These are phyloP conservation scores for Glyphotaelius pellucidus DNA, from an alignment of 2,888 invertebrate species.

Conservation along the genomic window DNA sequence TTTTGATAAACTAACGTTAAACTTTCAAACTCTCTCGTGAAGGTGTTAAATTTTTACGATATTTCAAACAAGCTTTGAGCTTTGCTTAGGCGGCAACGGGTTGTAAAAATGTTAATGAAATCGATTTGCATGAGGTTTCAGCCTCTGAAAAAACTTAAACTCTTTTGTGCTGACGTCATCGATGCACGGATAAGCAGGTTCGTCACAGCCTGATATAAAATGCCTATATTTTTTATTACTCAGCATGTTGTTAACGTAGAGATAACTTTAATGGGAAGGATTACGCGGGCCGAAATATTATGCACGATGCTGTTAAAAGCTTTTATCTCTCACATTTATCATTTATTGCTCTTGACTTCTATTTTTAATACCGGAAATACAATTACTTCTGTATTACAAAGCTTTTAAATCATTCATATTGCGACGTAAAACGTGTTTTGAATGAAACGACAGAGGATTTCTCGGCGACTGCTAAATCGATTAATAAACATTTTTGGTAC, in stretches of 20 bases:
- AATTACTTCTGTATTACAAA: background rate
- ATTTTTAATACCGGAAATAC: background rate
- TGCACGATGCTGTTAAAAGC: slow-evolving; percentile 11
- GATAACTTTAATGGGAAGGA: background rate
- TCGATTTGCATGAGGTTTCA: background rate
- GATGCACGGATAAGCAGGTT: background rate
- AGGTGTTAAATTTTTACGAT: background rate
- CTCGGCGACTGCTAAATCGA: background rate
- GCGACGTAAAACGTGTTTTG: background rate
- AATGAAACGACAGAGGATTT: background rate
- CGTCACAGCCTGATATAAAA: slow-evolving; percentile 12
- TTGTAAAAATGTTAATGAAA: background rate
- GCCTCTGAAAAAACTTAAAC: background rate
- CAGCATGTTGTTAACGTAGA: background rate
- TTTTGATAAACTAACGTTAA: too few relatives aligned
- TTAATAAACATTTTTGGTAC: background rate
- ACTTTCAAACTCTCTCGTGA: background rate
- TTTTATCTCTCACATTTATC: slow-evolving; percentile 5
- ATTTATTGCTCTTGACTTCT: background rate
- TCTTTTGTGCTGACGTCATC: slow-evolving; percentile 9
- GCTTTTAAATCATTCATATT: background rate
- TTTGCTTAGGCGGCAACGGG: background rate
- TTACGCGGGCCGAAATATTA: background rate
- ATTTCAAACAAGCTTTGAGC: background rate
- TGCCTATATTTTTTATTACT: slow-evolving; percentile 2